phyloP scores from a whole-genome alignment of 2,797 vertebrate genomes.

The Sorex maritimensis region DNA sequence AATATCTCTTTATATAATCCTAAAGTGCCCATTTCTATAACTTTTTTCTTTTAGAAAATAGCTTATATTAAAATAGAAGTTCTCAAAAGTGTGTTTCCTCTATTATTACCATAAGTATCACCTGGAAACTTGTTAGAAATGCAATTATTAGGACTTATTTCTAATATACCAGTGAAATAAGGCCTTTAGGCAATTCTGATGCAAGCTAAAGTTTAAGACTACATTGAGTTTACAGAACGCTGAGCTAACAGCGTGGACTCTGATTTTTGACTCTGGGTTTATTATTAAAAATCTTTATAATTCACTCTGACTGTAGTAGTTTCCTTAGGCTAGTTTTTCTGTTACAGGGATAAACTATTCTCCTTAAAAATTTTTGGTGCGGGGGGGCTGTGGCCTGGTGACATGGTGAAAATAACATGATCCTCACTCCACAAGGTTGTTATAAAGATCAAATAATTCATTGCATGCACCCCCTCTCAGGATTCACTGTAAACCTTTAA shows the following conservation, averaged over 20 bases:
- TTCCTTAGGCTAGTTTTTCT: conserved; percentile 35
- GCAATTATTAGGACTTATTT: not conserved
- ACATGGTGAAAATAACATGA: conserved; percentile 9
- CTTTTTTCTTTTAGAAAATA: conserved; percentile 42
- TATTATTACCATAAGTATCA: not conserved
- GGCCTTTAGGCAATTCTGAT: conserved; percentile 10
- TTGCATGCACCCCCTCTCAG: not conserved
- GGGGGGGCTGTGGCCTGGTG: not conserved
- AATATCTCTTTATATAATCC: conserved; percentile 49
- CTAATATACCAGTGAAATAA: not conserved
- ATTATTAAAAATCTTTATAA: conserved; percentile 21
- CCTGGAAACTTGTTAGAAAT: conserved; percentile 46
- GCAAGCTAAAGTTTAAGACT: not conserved
- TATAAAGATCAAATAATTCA: conserved; percentile 59
- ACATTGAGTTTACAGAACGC: conserved; percentile 19
- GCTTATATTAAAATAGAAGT: conserved; percentile 1
- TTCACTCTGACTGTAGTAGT: conserved; percentile 40
- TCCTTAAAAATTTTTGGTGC: conserved; percentile 90
- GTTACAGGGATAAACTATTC: conserved; percentile 86
- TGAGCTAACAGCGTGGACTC: not conserved
- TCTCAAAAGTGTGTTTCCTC: conserved; percentile 17
- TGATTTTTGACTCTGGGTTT: conserved; percentile 40
- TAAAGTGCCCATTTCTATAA: conserved; percentile 30
- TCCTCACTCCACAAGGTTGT: not conserved
- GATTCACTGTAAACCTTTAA: conserved; percentile 20